Base-by-base conservation (phyloP, 2,797 vertebrate genomes). In the Scleropages formosus region DNA sequence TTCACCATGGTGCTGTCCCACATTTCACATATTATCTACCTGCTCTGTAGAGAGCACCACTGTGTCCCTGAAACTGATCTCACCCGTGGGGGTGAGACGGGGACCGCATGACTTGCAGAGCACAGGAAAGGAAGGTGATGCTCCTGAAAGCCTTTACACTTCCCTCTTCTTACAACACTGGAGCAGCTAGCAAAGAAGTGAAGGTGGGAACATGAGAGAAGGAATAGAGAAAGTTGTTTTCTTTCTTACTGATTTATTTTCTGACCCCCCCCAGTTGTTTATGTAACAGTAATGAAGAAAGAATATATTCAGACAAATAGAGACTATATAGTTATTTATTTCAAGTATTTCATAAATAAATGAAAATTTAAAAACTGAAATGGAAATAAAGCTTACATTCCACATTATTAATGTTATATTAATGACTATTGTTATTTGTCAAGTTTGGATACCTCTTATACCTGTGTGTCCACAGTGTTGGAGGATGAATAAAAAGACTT, bases 301-400 rank as follows among this genome's bases (percentile, higher is more conserved):
- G 80, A 70, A 70, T 91, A 87, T 90, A 82, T 90, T 89, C 83
- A 81, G 82, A 85, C 85, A 82, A 87, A 80, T 87, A 87, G 88
- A 89, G 82, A 83, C 81, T 87, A 85, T 82, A 90, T 80, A 92
- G 91, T 90, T 93, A 93, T 93, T 94, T 93, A 92, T 93, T 91
- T 88, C 85, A 89, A 85, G 84, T 81, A 79, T 89, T 88, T 90
- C 82, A 87, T 88, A 89, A 86, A 84, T 88, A 87, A 87, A 83
- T 77, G 78, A 84, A 89, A 79, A 71, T 69, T 78, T n/a, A n/a
- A 51, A 64, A 44, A 56, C 22, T 65, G 53, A 61, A 69, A 60
- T 61, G 58, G 39, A 71, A 26, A 86, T 84, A 39, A 24, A 62
- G 64, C 82, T 85, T 87, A 93, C 93, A 94, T 92, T 92, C 91